Percentiles rank a stretch among this genome's conserved stretches.
These are phyloP conservation scores for Venturia canescens DNA, from an alignment of 1,140 invertebrate species.

Conservation along the genomic window DNA sequence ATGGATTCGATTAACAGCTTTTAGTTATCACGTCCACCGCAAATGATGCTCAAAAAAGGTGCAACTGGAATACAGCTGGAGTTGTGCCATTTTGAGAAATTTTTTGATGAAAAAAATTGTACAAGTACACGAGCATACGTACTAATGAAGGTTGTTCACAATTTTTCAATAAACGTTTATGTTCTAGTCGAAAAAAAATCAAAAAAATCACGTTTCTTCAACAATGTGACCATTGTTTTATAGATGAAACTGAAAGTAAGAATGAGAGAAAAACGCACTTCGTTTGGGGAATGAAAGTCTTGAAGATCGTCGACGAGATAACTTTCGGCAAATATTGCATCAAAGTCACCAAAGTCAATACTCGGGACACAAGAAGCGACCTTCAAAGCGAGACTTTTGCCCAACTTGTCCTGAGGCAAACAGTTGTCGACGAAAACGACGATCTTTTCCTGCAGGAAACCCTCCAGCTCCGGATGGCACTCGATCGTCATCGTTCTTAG, in stretches of 20 bases:
- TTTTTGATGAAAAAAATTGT: too few species aligned
- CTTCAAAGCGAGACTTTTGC: conserved; percentile 52
- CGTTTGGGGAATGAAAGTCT: conserved; percentile 57
- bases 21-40: too few species aligned
- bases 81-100: too few species aligned
- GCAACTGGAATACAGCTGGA: too few species aligned
- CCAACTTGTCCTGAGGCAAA: conserved; percentile 49
- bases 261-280: conserved; percentile 53
- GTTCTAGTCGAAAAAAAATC: too few species aligned
- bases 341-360: conserved; percentile 63
- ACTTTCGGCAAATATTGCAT: conserved; percentile 65
- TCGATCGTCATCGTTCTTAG: conserved; percentile 53
- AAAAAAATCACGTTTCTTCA: too few species aligned
- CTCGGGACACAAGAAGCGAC: conserved; percentile 58
- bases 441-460: conserved; percentile 55
- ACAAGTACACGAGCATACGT: too few species aligned
- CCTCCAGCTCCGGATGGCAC: conserved; percentile 57
- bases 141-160: too few species aligned
- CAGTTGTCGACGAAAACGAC: conserved; percentile 50
- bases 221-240: too few species aligned
- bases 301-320: conserved; percentile 59
- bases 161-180: too few species aligned
- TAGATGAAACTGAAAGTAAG: neutral
- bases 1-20: too few species aligned
- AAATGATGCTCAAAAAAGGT: too few species aligned